Base-by-base conservation (phyloP, 2,113 vertebrate species). In the Lophius piscatorius region DNA sequence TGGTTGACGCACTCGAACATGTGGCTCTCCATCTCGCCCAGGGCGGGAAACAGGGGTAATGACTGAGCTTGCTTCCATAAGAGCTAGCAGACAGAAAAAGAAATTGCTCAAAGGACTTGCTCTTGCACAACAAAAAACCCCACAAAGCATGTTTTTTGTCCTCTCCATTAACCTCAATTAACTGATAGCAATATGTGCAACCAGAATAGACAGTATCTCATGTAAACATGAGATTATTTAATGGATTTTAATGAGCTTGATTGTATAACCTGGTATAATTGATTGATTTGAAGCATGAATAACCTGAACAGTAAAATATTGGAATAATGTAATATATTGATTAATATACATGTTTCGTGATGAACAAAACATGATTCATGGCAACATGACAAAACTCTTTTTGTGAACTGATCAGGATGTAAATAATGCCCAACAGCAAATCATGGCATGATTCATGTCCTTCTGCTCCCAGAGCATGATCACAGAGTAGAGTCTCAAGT, bases 1-100 rank as follows among this genome's bases (percentile, higher is more conserved):
- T 98, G 95, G 89, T 98, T 98, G 79, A 99, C 95, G 39, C 96
- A 99, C 35, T 96, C 94, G 88, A 99, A 99, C 94, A 98, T 98
- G 83, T 98, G 97, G 46, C 94, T 93, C 85, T 99, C 95, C 77
- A 97, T 96, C 79, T 98, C 94, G 87, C 95, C 90, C 58, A 99
- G 93, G 48, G 94, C 91, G 21, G 93, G 90, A 72, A 95, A 99
- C 56, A 98, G 92, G 1, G 97, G 97, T 78, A 96, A 96, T 28
- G 79, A 86, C 80, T 95, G 94, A 50, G 95, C 96, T 80, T 97
- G 93, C 83, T 96, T 97, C 97, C 97, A 99, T 92, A 98, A 91
- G 71, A 98, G 93, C 97, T 99, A 86, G 22, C 72, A 9, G 21
- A 22, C 31, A 50, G 40, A 28, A 20, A 17, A 50, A 49, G 28